These are phyloP conservation scores for Haplochromis vanheusdeni DNA, from an alignment of 2,113 vertebrate species.

Conservation along the genomic window DNA sequence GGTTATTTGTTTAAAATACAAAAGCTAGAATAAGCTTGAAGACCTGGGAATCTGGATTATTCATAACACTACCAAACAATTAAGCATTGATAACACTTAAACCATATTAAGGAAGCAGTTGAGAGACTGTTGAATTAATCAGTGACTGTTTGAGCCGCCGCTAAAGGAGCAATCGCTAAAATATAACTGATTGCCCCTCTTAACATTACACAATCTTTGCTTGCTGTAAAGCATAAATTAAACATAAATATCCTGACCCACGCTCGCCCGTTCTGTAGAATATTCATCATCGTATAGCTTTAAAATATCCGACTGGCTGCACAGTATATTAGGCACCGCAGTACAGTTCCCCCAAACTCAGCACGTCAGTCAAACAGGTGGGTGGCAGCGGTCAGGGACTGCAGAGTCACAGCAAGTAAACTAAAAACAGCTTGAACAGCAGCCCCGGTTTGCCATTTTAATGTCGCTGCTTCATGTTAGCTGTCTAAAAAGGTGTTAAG, in stretches of 20 bases:
- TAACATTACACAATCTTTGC: not conserved
- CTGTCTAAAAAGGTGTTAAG: not conserved
- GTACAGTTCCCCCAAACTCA: not conserved
- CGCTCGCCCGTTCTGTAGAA: not conserved
- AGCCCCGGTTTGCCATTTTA: not conserved
- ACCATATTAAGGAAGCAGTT: not conserved
- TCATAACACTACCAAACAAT: not conserved
- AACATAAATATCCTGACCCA: not conserved
- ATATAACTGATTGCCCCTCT: not conserved
- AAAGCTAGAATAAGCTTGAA: not conserved
- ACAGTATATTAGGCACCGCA: not conserved
- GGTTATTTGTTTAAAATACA: constrained; percentile 8
- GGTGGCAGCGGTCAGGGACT: not conserved
- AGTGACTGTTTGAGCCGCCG: not conserved
- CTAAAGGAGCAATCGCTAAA: not conserved
- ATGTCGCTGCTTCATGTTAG: not conserved
- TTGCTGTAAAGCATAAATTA: not conserved
- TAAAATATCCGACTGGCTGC: not conserved
- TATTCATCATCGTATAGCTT: not conserved
- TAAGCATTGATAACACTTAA: not conserved
- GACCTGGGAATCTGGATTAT: not conserved
- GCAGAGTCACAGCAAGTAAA: not conserved
- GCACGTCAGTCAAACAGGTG: not conserved
- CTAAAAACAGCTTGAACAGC: not conserved
- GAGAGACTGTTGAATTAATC: not conserved